These are phyloP conservation scores for Octomys mimax DNA, from an alignment of 2,797 vertebrate genomes.

Conservation along the genomic window DNA sequence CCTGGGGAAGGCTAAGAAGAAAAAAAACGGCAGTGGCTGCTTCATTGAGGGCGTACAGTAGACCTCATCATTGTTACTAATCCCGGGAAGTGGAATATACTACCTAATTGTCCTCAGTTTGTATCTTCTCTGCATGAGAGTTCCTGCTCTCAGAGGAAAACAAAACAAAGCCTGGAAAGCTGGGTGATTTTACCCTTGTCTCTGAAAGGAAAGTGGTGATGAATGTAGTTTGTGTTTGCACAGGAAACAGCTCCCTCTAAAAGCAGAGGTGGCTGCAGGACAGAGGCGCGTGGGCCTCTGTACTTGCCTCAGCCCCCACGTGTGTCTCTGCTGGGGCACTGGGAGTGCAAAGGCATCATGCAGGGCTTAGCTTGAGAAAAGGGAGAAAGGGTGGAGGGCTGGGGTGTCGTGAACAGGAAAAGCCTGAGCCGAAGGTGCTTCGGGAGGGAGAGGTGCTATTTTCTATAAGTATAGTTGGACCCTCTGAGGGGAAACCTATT, in stretches of 20 bases:
- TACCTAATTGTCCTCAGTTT: background rate
- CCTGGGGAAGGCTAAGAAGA: background rate
- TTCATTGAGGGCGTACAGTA: background rate
- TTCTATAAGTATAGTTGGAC: background rate
- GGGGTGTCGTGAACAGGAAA: background rate
- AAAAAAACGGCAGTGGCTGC: background rate
- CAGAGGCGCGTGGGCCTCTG: background rate
- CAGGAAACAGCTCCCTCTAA: background rate
- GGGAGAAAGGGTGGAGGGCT: background rate
- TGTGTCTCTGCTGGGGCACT: rapidly evolving
- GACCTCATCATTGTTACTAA: background rate
- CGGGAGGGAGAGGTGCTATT: background rate
- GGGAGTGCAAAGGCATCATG: background rate
- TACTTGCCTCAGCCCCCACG: rapidly evolving
- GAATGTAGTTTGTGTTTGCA: background rate
- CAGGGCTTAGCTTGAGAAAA: background rate
- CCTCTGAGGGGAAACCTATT: background rate
- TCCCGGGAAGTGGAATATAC: background rate
- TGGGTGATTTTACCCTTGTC: background rate
- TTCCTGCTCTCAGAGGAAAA: background rate
- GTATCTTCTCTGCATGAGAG: background rate
- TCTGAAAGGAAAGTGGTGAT: background rate
- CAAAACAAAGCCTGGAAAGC: background rate
- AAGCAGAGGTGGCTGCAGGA: background rate
- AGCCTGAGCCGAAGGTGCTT: background rate